phyloP scores from a whole-genome alignment of 2,888 invertebrate genomes.

The Microctonus aethiopoides region DNA sequence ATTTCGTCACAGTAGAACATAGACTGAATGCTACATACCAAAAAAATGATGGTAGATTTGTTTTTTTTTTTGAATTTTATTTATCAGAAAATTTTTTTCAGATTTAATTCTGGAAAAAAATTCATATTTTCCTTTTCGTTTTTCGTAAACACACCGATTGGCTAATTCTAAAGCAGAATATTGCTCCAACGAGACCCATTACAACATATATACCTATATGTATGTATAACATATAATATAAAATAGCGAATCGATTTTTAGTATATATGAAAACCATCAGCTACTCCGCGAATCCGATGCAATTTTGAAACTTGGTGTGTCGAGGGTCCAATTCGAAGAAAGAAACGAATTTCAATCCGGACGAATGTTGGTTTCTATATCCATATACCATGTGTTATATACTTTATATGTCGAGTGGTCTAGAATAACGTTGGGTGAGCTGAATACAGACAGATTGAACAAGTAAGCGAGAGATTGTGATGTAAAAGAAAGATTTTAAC shows the following conservation, averaged over 20 bases:
- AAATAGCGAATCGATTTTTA: slow-evolving; percentile 3
- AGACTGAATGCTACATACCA: too few species aligned
- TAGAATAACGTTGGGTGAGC: background rate
- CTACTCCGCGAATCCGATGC: slow-evolving; percentile 17
- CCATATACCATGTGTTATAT: background rate
- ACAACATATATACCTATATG: background rate
- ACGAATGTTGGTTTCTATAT: slow-evolving; percentile 1
- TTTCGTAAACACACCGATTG: background rate
- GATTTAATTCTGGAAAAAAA: background rate
- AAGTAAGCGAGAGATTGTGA: background rate
- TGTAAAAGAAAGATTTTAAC: background rate
- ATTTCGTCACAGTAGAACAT: too few species aligned
- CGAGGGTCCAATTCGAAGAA: slow-evolving; percentile 22
- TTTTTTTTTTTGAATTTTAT: too few species aligned
- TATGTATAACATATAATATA: background rate
- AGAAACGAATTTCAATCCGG: slow-evolving; percentile 30
- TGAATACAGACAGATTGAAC: background rate
- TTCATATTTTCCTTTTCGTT: background rate
- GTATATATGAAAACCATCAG: background rate
- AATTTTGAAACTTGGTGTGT: slow-evolving; percentile 26
- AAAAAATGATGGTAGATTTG: too few species aligned
- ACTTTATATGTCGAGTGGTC: background rate
- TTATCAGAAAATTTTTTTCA: background rate
- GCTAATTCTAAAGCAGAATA: background rate
- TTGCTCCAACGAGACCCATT: background rate